phyloP scores from a whole-genome alignment of 2,797 vertebrate genomes.

The Myripristis murdjan region DNA sequence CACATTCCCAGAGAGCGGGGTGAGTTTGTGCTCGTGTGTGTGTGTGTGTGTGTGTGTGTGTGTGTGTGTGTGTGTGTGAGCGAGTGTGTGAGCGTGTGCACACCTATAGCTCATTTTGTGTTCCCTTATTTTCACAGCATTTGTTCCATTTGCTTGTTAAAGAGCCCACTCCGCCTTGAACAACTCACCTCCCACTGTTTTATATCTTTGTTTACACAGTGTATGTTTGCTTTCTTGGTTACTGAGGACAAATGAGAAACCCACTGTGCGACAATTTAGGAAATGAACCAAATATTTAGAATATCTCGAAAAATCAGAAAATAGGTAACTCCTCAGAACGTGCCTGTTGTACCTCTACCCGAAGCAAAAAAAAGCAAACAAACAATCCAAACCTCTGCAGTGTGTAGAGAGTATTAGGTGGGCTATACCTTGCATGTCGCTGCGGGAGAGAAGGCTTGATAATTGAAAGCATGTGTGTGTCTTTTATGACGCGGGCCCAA shows the following conservation, averaged over 20 bases:
- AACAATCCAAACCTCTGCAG: slow-evolving; percentile 39
- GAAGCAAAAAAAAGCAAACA: slow-evolving; percentile 40
- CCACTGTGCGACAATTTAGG: slow-evolving; percentile 54
- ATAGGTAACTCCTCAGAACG: slow-evolving; percentile 12
- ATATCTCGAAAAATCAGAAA: slow-evolving; percentile 26
- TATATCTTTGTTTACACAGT: slow-evolving; percentile 78
- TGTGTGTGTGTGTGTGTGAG: too few species aligned
- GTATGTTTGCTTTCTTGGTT: slow-evolving; percentile 72
- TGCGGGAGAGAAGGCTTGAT: slow-evolving; percentile 54
- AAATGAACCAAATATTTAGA: slow-evolving; percentile 42
- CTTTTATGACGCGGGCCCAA: slow-evolving; percentile 65
- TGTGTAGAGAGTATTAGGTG: slow-evolving; percentile 44
- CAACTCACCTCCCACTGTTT: slow-evolving; percentile 80
- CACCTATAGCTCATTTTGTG: slow-evolving; percentile 36
- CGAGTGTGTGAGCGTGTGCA: too few species aligned
- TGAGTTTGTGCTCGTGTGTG: slow-evolving; percentile 81
- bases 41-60: slow-evolving; percentile 21
- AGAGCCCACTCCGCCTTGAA: slow-evolving; percentile 72
- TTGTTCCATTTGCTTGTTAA: slow-evolving; percentile 84
- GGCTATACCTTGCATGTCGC: slow-evolving; percentile 46
- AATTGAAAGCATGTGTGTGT: slow-evolving; percentile 75
- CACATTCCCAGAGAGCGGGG: slow-evolving; percentile 96
- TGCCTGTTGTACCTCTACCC: slow-evolving; percentile 13
- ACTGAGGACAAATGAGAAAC: slow-evolving; percentile 72
- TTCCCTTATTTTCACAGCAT: slow-evolving; percentile 50